These are phyloP conservation scores for Phyllotreta striolata DNA, from an alignment of 2,888 invertebrate genomes.

Conservation along the genomic window DNA sequence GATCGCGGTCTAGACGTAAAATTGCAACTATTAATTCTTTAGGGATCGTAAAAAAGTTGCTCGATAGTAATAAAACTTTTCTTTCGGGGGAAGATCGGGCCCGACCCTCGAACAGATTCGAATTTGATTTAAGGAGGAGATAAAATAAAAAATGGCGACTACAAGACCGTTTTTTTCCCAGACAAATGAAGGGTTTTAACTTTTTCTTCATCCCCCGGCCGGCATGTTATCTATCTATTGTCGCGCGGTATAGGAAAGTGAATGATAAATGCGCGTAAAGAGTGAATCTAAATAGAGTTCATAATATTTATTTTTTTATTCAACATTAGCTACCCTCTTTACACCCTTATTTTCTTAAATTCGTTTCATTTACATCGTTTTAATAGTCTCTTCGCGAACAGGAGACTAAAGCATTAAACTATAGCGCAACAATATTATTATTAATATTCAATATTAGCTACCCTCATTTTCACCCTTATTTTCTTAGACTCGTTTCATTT, in stretches of 20 bases:
- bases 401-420: no score
- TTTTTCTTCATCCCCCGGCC: neutral
- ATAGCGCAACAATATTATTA: no score
- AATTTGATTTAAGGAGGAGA: conserved; percentile 27
- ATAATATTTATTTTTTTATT: no score
- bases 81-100: conserved; percentile 15
- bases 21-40: conserved; percentile 23
- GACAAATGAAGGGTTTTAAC: conserved; percentile 19
- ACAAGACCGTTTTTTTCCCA: conserved; percentile 12
- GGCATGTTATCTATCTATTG: conserved; percentile 11
- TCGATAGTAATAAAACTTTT: conserved; percentile 28
- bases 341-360: no score
- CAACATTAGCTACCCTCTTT: no score
- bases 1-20: conserved; percentile 25
- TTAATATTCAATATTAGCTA: no score
- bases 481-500: no score
- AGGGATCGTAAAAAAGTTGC: conserved; percentile 23
- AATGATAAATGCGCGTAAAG: no score
- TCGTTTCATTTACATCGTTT: no score
- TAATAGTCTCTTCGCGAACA: no score
- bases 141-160: conserved; percentile 20
- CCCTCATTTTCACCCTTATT: no score
- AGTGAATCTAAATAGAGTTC: neutral
- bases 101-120: conserved; percentile 24
- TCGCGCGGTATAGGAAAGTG: no score